These are phyloP conservation scores for Myotis findleyi DNA, from an alignment of 2,797 vertebrate genomes.

Conservation along the genomic window DNA sequence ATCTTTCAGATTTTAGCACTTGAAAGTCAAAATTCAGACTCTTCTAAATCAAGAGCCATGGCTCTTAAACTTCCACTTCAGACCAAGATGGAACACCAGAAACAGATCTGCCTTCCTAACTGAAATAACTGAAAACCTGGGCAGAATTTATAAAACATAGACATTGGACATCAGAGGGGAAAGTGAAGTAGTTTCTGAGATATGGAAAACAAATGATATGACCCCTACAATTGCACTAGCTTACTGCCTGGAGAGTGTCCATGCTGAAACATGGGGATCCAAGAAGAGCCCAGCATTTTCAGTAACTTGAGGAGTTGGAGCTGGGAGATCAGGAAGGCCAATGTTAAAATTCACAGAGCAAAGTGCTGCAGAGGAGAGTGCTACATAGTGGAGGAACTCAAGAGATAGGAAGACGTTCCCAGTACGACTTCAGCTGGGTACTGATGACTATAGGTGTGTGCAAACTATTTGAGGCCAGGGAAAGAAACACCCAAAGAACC, in stretches of 20 bases:
- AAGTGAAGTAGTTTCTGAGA: background rate
- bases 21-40: conserved; percentile 21
- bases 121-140: background rate
- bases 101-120: background rate
- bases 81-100: background rate
- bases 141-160: background rate
- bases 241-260: background rate
- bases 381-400: background rate
- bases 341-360: background rate
- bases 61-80: conserved; percentile 11
- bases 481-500: background rate
- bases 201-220: background rate
- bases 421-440: background rate
- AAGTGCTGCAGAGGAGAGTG: background rate
- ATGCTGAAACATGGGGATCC: background rate
- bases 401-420: background rate
- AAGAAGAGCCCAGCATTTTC: background rate
- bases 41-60: background rate
- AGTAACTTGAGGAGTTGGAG: background rate
- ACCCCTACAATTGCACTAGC: background rate
- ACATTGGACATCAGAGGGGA: background rate
- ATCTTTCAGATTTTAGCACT: background rate
- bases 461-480: background rate
- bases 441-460: background rate
- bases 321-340: background rate